A percentile compares a stretch with the other conserved stretches of the same genome.
Conservation (phyloP, 2,888 invertebrate species). For the Diarsia mendica region DNA sequence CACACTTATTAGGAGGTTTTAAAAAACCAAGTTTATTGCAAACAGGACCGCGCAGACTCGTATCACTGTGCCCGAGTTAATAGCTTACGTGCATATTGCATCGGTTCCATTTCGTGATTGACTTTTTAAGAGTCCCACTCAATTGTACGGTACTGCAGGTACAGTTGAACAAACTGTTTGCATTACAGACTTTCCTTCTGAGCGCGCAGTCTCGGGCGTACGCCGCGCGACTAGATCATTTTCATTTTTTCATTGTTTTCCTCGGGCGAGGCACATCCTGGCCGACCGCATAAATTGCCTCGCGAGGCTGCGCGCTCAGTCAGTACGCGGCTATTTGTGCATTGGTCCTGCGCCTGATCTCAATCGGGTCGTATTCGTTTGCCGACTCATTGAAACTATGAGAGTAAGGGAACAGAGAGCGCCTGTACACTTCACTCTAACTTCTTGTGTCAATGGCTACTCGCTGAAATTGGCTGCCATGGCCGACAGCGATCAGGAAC, state of each 20-base stretch:
- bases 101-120: slow-evolving; percentile 75
- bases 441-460: background rate
- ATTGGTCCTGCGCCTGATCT: too few species aligned
- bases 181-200: too few species aligned
- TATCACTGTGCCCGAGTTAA: slow-evolving; percentile 68
- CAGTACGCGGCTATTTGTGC: too few species aligned
- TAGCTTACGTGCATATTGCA: slow-evolving; percentile 77
- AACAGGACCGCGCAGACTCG: slow-evolving; percentile 30
- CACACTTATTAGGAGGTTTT: slow-evolving; percentile 58
- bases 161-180: slow-evolving; percentile 7
- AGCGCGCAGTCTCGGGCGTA: too few species aligned
- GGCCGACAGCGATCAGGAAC: too few species aligned
- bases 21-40: slow-evolving; percentile 49
- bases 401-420: background rate
- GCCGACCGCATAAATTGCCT: too few species aligned
- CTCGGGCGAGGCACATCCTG: too few species aligned
- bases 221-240: too few species aligned
- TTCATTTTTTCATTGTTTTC: too few species aligned
- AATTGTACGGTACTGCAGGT: slow-evolving; percentile 39
- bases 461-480: background rate
- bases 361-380: too few species aligned
- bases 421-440: background rate
- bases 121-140: slow-evolving; percentile 67
- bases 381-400: background rate
- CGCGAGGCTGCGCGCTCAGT: too few species aligned